phyloP scores from a whole-genome alignment of 2,113 vertebrate species.

The Microtus montanus region DNA sequence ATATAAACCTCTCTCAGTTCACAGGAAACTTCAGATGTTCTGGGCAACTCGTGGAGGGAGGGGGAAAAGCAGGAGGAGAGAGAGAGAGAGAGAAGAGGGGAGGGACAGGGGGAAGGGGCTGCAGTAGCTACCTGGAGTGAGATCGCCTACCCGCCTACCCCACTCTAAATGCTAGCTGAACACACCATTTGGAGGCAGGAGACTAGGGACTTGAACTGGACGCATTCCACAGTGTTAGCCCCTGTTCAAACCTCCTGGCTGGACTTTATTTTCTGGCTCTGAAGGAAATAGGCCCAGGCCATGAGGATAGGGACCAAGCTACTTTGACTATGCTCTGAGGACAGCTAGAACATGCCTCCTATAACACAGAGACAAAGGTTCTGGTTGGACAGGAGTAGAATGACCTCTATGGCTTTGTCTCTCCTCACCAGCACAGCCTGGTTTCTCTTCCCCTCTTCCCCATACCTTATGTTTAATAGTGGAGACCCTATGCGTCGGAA shows the following conservation, averaged over 20 bases:
- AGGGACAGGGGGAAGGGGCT: not conserved
- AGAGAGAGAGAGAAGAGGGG: too few species aligned
- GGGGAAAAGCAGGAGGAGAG: not conserved
- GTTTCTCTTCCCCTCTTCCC: not conserved
- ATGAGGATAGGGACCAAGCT: not conserved
- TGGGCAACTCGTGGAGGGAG: not conserved
- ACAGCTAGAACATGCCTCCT: not conserved
- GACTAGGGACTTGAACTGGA: not conserved
- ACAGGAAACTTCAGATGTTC: not conserved
- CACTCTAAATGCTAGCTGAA: not conserved
- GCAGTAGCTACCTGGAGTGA: not conserved
- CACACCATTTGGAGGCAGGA: not conserved
- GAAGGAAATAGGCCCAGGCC: not conserved
- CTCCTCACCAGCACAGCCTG: not conserved
- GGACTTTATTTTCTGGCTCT: constrained; percentile 46
- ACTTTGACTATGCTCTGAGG: not conserved
- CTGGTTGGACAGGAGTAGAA: not conserved
- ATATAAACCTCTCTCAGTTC: not conserved
- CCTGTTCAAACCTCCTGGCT: not conserved
- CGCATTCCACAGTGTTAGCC: not conserved
- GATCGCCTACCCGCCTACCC: too few species aligned
- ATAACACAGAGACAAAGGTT: not conserved
- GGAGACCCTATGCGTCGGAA: not conserved
- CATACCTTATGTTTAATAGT: not conserved
- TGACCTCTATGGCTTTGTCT: not conserved